Evolutionary conservation across 1,140 invertebrate species (phyloP).

Genomic region (Euglossa dilemma): DNA sequence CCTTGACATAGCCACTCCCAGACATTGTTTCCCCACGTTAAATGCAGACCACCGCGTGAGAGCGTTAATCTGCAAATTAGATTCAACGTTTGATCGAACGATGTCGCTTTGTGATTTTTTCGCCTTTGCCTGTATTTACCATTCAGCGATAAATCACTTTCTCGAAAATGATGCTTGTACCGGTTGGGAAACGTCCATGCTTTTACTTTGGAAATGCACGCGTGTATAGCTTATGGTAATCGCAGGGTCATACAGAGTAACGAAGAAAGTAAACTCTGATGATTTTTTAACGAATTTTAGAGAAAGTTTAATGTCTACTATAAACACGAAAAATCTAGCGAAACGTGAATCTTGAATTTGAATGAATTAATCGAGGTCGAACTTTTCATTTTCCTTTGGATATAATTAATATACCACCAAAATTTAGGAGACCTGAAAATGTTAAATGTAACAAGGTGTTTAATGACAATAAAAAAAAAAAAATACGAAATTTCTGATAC

Average conservation of each 20-base stretch:
- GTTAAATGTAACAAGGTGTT: too few species aligned
- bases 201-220: background rate
- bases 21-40: conserved; percentile 50
- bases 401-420: too few species aligned
- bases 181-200: background rate
- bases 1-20: conserved; percentile 76
- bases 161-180: background rate
- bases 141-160: conserved; percentile 11
- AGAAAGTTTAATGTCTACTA: background rate
- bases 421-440: too few species aligned
- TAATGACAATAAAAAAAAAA: too few species aligned
- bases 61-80: conserved; percentile 26
- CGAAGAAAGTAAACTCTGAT: background rate
- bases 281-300: background rate
- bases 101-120: background rate
- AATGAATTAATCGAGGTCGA: background rate
- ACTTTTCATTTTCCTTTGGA: too few species aligned
- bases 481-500: too few species aligned
- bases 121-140: background rate
- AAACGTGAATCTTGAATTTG: background rate
- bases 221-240: background rate
- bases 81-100: background rate
- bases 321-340: background rate
- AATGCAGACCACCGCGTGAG: background rate
- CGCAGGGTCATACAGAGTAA: background rate